These are phyloP conservation scores for Macropis europaea DNA, from an alignment of 2,888 invertebrate species.

Conservation along the genomic window DNA sequence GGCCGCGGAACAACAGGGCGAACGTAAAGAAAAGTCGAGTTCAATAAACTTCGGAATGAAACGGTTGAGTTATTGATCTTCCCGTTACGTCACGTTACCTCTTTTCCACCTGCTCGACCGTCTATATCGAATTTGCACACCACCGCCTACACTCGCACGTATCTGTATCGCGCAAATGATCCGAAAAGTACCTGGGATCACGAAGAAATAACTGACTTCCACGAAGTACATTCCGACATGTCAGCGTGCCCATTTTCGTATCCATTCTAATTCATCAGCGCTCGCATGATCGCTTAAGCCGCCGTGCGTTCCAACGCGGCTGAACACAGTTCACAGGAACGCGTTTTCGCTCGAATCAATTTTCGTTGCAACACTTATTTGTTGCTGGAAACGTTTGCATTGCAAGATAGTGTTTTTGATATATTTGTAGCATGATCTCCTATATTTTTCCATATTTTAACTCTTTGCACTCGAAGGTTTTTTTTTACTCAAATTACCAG, in stretches of 20 bases:
- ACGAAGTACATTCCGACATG: neutral
- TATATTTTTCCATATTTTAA: too few species aligned
- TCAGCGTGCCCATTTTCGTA: neutral
- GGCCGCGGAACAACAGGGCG: neutral
- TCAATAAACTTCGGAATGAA: conserved; percentile 48
- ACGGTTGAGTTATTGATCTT: conserved; percentile 67
- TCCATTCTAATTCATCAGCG: neutral
- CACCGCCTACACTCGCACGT: neutral
- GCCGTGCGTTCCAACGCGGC: too few species aligned
- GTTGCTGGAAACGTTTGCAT: too few species aligned
- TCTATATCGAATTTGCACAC: conserved; percentile 12
- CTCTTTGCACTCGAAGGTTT: too few species aligned
- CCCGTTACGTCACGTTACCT: conserved; percentile 62
- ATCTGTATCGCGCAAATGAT: neutral
- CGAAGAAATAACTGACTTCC: neutral
- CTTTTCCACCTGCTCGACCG: conserved; percentile 33
- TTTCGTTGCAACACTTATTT: too few species aligned
- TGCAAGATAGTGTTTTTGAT: too few species aligned
- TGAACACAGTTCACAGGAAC: too few species aligned
- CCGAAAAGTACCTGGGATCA: neutral
- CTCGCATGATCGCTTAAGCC: neutral
- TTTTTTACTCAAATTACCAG: too few species aligned
- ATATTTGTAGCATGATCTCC: too few species aligned
- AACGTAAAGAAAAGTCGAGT: conserved; percentile 37
- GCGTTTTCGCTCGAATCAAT: too few species aligned